These are phyloP conservation scores for Formica aserva DNA, from an alignment of 2,888 invertebrate species.

Conservation along the genomic window DNA sequence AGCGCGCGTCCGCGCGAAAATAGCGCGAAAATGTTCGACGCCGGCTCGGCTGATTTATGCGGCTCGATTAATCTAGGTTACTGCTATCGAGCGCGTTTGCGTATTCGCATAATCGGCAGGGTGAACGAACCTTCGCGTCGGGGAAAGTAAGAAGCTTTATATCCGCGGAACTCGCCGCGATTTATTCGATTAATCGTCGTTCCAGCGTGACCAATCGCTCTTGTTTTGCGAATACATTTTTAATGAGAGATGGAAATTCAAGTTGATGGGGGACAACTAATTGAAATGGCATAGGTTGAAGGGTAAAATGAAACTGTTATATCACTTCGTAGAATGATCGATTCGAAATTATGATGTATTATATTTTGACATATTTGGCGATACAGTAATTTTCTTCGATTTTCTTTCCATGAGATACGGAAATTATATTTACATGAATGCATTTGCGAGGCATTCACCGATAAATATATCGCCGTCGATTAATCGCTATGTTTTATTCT, in stretches of 20 bases:
- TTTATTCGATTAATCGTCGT: conserved; percentile 17
- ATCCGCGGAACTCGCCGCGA: conserved; percentile 10
- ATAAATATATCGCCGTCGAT: conserved; percentile 62
- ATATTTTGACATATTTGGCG: background rate
- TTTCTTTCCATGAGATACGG: background rate
- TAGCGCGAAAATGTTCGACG: conserved; percentile 56
- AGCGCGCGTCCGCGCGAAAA: conserved; percentile 25
- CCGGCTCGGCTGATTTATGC: conserved; percentile 63
- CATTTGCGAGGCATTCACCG: conserved; percentile 16
- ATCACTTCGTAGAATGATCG: background rate
- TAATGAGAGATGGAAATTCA: conserved; percentile 18
- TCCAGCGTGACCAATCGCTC: background rate
- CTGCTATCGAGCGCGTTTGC: conserved; percentile 69
- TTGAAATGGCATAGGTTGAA: background rate
- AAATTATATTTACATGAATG: background rate
- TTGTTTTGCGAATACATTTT: background rate
- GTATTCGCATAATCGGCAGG: conserved; percentile 75
- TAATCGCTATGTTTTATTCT: conserved; percentile 53
- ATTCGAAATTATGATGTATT: background rate
- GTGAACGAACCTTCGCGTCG: conserved; percentile 74
- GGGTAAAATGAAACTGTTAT: background rate
- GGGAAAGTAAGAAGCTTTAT: conserved; percentile 20
- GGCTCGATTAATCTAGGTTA: conserved; percentile 76
- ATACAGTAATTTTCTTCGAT: background rate
- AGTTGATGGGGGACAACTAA: background rate